These are phyloP conservation scores for Malurus alboscapulatus DNA, from an alignment of 2,113 vertebrate species.

Conservation along the genomic window DNA sequence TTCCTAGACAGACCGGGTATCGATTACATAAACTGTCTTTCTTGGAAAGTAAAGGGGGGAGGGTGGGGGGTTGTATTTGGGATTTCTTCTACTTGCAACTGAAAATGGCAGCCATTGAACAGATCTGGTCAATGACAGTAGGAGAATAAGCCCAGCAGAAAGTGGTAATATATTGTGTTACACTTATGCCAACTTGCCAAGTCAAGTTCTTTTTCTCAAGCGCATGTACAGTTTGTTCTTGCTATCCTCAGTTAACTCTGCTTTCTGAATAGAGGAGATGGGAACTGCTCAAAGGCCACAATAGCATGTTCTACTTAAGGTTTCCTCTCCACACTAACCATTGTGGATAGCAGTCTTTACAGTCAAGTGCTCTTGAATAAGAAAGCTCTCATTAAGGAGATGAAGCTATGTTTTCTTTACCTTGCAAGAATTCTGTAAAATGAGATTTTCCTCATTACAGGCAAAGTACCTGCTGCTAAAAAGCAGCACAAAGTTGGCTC, in stretches of 20 bases:
- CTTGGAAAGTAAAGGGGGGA: slow-evolving; percentile 68
- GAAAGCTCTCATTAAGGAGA: slow-evolving; percentile 46
- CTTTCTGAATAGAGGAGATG: slow-evolving; percentile 71
- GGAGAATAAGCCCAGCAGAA: slow-evolving; percentile 68
- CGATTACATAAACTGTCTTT: slow-evolving; percentile 67
- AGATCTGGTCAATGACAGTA: slow-evolving; percentile 69
- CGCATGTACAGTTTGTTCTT: slow-evolving; percentile 66
- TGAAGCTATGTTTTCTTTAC: slow-evolving; percentile 51
- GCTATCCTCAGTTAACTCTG: slow-evolving; percentile 63
- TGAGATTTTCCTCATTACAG: slow-evolving; percentile 54
- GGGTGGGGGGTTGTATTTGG: neutral
- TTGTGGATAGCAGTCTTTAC: slow-evolving; percentile 65
- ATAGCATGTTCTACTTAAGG: slow-evolving; percentile 69
- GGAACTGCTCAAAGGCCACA: slow-evolving; percentile 69
- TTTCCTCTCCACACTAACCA: slow-evolving; percentile 63
- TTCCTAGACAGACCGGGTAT: slow-evolving; percentile 67
- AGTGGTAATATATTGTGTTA: slow-evolving; percentile 71
- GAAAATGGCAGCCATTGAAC: slow-evolving; percentile 65
- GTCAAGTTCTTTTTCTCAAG: slow-evolving; percentile 70
- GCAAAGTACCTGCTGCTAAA: slow-evolving; percentile 52
- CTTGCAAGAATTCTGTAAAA: slow-evolving; percentile 49
- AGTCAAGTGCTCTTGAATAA: slow-evolving; percentile 66
- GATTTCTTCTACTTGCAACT: slow-evolving; percentile 49
- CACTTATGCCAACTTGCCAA: slow-evolving; percentile 70
- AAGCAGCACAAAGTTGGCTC: slow-evolving; percentile 34